phyloP scores from a whole-genome alignment of 2,797 vertebrate genomes.

The Liparis tanakae region DNA sequence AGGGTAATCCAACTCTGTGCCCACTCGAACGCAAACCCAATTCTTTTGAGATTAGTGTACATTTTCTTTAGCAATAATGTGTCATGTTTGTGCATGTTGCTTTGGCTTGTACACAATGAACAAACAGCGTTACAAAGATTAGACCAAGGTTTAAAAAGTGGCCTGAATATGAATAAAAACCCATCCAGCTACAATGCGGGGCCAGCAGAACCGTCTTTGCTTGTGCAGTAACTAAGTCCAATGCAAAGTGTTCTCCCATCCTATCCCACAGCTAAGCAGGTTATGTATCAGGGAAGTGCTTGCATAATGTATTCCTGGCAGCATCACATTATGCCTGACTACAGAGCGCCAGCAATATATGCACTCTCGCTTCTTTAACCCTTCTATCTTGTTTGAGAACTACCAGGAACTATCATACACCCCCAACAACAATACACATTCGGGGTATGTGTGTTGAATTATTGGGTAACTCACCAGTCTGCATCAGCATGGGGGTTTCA shows the following conservation, averaged over 20 bases:
- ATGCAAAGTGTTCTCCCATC: constrained; percentile 40
- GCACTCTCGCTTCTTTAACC: constrained; percentile 18
- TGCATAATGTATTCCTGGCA: constrained; percentile 69
- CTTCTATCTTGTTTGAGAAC: constrained; percentile 26
- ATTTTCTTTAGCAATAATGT: constrained; percentile 63
- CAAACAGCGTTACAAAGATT: constrained; percentile 38
- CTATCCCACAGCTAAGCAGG: constrained; percentile 63
- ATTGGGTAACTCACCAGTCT: constrained; percentile 78
- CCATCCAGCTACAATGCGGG: constrained; percentile 5
- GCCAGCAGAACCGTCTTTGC: constrained; percentile 29
- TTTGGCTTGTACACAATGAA: constrained; percentile 36
- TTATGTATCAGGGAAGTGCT: constrained; percentile 68
- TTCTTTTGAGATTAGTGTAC: constrained; percentile 66
- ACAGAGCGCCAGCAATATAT: constrained; percentile 59
- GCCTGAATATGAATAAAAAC: constrained; percentile 33
- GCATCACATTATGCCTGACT: constrained; percentile 61
- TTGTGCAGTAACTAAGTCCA: constrained; percentile 42
- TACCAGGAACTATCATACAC: constrained; percentile 21
- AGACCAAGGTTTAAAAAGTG: constrained; percentile 32
- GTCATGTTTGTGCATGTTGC: constrained; percentile 23
- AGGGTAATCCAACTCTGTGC: constrained; percentile 68
- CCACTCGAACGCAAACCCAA: constrained; percentile 51
- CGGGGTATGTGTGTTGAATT: constrained; percentile 5
- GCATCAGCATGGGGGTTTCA: constrained; percentile 84
- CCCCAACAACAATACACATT: not conserved